Conservation (phyloP, 2,888 invertebrate species). For the Oxystoma pomonae region DNA sequence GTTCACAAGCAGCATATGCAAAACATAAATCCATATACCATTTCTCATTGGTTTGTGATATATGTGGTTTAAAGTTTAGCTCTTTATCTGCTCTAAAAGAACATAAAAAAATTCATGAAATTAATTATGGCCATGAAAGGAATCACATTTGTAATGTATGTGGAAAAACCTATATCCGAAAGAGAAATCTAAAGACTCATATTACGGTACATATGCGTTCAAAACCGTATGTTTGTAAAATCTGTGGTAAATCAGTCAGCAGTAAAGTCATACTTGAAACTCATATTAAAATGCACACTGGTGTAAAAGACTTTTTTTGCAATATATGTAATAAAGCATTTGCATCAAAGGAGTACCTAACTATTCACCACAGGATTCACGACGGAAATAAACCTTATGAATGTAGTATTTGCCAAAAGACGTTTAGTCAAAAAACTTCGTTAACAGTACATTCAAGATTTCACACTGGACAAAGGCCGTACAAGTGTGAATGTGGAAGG, state of each 20-base stretch:
- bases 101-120: slow-evolving; percentile 36
- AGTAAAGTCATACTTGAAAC: slow-evolving; percentile 40
- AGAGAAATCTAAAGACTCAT: slow-evolving; percentile 38
- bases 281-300: slow-evolving; percentile 46
- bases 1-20: slow-evolving; percentile 34
- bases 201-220: slow-evolving; percentile 33
- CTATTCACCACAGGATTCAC: slow-evolving; percentile 54
- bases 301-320: slow-evolving; percentile 39
- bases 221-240: slow-evolving; percentile 37
- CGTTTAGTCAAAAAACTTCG: slow-evolving; percentile 56
- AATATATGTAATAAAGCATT: slow-evolving; percentile 37
- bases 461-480: slow-evolving; percentile 53
- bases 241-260: slow-evolving; percentile 44
- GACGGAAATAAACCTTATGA: slow-evolving; percentile 54
- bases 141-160: slow-evolving; percentile 46
- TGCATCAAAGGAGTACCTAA: slow-evolving; percentile 48
- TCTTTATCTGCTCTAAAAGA: slow-evolving; percentile 36
- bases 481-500: slow-evolving; percentile 43
- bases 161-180: slow-evolving; percentile 47
- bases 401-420: slow-evolving; percentile 55
- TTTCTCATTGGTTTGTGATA: slow-evolving; percentile 36
- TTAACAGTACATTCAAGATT: slow-evolving; percentile 53
- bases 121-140: slow-evolving; percentile 33
- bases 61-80: slow-evolving; percentile 34
- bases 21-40: slow-evolving; percentile 38